Conservation (phyloP, 2,888 invertebrate genomes). For the Oscheius sp. region DNA sequence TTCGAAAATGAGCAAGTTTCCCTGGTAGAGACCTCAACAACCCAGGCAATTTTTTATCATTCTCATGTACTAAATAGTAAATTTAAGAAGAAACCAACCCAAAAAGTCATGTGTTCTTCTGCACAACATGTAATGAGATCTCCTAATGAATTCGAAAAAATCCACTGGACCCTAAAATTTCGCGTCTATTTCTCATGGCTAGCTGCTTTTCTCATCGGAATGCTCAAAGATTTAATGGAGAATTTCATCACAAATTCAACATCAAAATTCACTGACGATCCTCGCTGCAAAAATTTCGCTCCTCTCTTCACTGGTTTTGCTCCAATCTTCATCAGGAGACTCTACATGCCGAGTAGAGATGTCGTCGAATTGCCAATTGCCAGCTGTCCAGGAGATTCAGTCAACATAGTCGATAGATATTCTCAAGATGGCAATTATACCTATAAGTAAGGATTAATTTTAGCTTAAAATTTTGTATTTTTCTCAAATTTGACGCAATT, state of each 20-base stretch:
- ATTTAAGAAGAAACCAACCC: too few species aligned
- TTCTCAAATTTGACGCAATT: too few species aligned
- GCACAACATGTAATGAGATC: constrained; percentile 31
- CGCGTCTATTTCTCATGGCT: constrained; percentile 66
- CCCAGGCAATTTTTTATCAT: too few species aligned
- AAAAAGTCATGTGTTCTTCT: too few species aligned
- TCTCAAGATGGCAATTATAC: constrained; percentile 91
- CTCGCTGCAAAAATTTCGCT: constrained; percentile 60
- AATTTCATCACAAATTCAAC: not conserved
- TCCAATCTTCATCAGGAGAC: constrained; percentile 64
- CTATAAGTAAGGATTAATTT: constrained; percentile 78
- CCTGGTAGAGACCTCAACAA: too few species aligned
- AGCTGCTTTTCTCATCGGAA: constrained; percentile 82
- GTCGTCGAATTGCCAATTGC: constrained; percentile 80
- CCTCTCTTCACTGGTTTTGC: constrained; percentile 67
- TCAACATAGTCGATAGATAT: constrained; percentile 74
- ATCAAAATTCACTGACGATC: too few species aligned
- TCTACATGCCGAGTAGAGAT: constrained; percentile 80
- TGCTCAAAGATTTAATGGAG: constrained; percentile 80
- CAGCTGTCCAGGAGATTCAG: constrained; percentile 80
- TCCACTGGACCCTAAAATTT: constrained; percentile 11
- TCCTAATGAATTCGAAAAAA: constrained; percentile 55
- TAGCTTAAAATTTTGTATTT: not conserved
- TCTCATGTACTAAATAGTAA: too few species aligned
- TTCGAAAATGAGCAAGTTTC: too few species aligned